Evolutionary conservation across 2,797 vertebrate species (phyloP).

Genomic region (Pangasius krempfi): DNA sequence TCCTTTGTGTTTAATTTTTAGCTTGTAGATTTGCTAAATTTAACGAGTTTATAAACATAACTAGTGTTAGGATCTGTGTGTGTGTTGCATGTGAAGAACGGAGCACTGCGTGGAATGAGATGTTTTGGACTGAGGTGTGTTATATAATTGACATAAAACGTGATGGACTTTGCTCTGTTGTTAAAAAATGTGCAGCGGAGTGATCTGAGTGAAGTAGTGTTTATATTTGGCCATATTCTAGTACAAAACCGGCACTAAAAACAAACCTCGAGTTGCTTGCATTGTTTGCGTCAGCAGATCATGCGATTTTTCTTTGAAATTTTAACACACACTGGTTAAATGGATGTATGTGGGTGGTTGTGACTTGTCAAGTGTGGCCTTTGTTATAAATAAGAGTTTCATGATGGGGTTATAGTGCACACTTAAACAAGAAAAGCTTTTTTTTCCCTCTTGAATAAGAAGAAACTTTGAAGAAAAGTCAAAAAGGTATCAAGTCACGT

Average conservation of each 20-base stretch:
- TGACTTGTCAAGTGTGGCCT: slow-evolving; percentile 7
- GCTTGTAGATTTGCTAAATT: neutral
- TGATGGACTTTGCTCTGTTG: slow-evolving; percentile 76
- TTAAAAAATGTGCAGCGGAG: slow-evolving; percentile 87
- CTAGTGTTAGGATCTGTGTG: neutral
- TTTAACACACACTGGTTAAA: neutral
- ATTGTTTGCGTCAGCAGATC: slow-evolving; percentile 1
- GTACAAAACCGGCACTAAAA: slow-evolving; percentile 29
- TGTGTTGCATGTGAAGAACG: slow-evolving; percentile 1
- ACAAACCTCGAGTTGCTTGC: neutral
- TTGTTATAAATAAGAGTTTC: slow-evolving; percentile 24
- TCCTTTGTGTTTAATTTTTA: neutral
- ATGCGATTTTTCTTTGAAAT: slow-evolving; percentile 3
- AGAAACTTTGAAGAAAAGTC: neutral
- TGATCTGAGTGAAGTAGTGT: slow-evolving; percentile 72
- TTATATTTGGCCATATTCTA: slow-evolving; percentile 71
- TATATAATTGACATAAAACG: slow-evolving; percentile 38
- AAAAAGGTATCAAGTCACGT: neutral
- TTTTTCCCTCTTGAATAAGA: neutral
- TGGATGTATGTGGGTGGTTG: slow-evolving; percentile 23
- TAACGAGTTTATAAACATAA: neutral
- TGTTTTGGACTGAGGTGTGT: slow-evolving; percentile 30
- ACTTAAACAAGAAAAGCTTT: neutral
- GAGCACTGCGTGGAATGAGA: neutral
- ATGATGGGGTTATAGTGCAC: slow-evolving; percentile 3